Percentiles rank a stretch among this genome's conserved stretches.
Evolutionary conservation across 2,888 invertebrate genomes (phyloP).

Genomic region (Xiphydria camelus): DNA sequence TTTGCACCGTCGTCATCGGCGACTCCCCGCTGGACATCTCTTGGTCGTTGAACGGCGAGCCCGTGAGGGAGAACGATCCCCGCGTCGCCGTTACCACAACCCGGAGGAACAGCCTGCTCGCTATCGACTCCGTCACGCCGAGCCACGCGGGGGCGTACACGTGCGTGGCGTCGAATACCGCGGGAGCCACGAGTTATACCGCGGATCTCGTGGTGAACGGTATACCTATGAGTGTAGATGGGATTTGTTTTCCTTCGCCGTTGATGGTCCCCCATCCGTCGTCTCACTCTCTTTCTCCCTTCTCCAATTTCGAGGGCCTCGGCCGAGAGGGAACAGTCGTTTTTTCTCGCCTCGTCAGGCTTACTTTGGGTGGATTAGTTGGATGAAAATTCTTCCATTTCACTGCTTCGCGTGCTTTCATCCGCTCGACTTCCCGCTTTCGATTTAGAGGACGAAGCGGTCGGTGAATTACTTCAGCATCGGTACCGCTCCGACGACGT

Average conservation of each 20-base stretch:
- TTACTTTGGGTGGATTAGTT: no score
- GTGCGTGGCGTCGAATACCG: conserved; percentile 61
- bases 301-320: no score
- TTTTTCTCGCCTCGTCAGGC: no score
- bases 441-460: no score
- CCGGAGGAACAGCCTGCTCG: conserved; percentile 61
- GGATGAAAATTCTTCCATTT: no score
- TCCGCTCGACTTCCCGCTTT: no score
- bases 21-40: conserved; percentile 44
- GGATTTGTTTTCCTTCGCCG: conserved; percentile 19
- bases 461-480: no score
- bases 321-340: no score
- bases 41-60: conserved; percentile 45
- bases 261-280: conserved; percentile 36
- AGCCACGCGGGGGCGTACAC: conserved; percentile 62
- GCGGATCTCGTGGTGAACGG: conserved; percentile 62
- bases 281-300: conserved; percentile 26
- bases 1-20: conserved; percentile 56
- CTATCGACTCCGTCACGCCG: conserved; percentile 61
- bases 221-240: no score
- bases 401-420: no score
- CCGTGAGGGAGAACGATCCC: conserved; percentile 27
- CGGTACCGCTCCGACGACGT: no score
- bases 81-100: conserved; percentile 51
- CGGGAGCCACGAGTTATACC: conserved; percentile 61